A percentile compares a stretch with the other conserved stretches of the same genome.
phyloP scores from a whole-genome alignment of 2,113 vertebrate genomes.

The Siniperca chuatsi region DNA sequence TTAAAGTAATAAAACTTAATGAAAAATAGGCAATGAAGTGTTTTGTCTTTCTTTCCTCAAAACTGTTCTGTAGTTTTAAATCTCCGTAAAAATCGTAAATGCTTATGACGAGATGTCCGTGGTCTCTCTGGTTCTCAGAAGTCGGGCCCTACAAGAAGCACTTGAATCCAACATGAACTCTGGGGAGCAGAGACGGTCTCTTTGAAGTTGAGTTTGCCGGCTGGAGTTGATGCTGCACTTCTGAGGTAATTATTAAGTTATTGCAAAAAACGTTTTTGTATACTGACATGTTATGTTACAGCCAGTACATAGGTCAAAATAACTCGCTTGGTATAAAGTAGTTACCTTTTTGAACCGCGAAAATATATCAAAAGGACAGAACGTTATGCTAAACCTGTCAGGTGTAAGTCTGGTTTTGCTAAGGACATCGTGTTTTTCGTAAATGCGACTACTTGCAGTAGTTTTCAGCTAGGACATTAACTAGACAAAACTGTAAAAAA shows the following conservation, averaged over 20 bases:
- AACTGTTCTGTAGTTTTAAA: not conserved
- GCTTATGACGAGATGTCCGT: not conserved
- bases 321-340: not conserved
- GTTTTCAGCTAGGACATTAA: not conserved
- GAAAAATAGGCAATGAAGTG: too few species aligned
- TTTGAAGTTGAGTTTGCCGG: conserved; percentile 41
- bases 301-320: not conserved
- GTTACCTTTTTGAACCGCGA: not conserved
- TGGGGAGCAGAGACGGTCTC: not conserved
- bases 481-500: too few species aligned
- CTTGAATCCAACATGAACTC: conserved; percentile 34
- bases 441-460: not conserved
- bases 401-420: not conserved
- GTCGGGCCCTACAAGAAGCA: not conserved
- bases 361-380: not conserved
- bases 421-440: not conserved
- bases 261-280: fast-evolving
- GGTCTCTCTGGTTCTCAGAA: not conserved
- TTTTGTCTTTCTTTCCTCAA: not conserved
- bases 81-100: not conserved
- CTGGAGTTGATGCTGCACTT: not conserved
- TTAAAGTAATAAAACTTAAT: not conserved
- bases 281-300: not conserved
- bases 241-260: conserved; percentile 19
- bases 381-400: not conserved